Evolutionary conservation across 2,113 vertebrate genomes (phyloP).

Genomic region (Eublepharis macularius): DNA sequence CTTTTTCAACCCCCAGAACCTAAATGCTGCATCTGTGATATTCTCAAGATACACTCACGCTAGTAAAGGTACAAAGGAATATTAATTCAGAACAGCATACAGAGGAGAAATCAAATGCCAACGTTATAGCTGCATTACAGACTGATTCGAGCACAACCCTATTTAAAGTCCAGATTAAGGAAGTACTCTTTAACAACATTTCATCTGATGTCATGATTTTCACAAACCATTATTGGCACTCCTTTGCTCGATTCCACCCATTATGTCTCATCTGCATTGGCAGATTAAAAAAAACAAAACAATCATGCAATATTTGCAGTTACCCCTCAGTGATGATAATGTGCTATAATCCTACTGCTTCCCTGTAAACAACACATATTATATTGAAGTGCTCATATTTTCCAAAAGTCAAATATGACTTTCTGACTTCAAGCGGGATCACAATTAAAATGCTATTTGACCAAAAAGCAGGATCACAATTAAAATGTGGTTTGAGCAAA

Average conservation of each 20-base stretch:
- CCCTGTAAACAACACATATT: rapidly evolving
- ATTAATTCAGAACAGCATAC: background rate
- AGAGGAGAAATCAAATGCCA: background rate
- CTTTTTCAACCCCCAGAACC: background rate
- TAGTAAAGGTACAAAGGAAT: background rate
- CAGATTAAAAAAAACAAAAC: background rate
- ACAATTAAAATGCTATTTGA: background rate
- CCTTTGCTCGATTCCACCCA: background rate
- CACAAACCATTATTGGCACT: background rate
- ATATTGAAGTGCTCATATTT: background rate
- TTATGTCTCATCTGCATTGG: background rate
- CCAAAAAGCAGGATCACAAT: background rate
- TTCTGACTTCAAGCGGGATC: background rate
- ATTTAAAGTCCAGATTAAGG: background rate
- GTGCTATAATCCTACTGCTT: background rate
- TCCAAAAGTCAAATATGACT: background rate
- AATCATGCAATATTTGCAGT: background rate
- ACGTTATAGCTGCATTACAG: background rate
- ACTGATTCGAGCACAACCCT: background rate
- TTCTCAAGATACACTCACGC: background rate
- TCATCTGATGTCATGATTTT: background rate
- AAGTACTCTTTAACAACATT: background rate
- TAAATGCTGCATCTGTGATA: background rate
- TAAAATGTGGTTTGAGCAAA: background rate
- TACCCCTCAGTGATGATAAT: background rate